Conservation (phyloP, 2,113 vertebrate genomes). For the Equus quagga region DNA sequence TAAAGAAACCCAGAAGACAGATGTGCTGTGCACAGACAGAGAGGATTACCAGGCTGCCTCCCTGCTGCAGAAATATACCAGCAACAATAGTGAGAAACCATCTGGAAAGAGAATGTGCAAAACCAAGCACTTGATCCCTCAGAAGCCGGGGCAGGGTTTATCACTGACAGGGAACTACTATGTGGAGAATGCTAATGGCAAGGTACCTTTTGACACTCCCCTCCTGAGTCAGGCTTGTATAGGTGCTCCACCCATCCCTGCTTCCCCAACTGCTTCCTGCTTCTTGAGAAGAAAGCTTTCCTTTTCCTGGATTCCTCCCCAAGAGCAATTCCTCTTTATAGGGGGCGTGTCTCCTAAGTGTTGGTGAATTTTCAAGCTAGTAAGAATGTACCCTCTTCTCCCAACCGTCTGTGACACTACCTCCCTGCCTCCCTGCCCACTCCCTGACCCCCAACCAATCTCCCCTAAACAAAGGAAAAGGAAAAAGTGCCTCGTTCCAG, state of each 20-base stretch:
- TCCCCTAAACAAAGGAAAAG: background rate
- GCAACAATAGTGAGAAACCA: constrained; percentile 93
- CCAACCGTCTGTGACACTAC: too few relatives aligned
- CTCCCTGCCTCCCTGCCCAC: too few relatives aligned
- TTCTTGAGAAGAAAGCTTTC: background rate
- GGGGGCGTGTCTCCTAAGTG: background rate
- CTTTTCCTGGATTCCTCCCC: background rate
- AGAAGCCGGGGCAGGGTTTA: constrained; percentile 88
- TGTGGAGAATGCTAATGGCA: constrained; percentile 85
- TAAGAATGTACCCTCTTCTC: background rate
- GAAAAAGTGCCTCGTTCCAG: background rate
- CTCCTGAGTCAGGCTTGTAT: background rate
- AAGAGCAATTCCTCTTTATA: background rate
- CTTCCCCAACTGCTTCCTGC: background rate
- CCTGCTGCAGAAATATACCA: constrained; percentile 91
- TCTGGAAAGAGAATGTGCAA: constrained; percentile 97
- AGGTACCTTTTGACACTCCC: constrained; percentile 81
- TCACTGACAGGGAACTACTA: constrained; percentile 80
- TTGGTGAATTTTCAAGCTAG: background rate
- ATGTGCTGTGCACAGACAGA: constrained; percentile 86
- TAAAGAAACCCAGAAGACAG: constrained; percentile 89
- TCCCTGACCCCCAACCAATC: background rate
- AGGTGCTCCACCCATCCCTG: background rate
- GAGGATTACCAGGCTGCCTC: constrained; percentile 87
- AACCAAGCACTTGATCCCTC: constrained; percentile 95